phyloP scores from a whole-genome alignment of 2,888 invertebrate genomes.

The Smittia aterrima region DNA sequence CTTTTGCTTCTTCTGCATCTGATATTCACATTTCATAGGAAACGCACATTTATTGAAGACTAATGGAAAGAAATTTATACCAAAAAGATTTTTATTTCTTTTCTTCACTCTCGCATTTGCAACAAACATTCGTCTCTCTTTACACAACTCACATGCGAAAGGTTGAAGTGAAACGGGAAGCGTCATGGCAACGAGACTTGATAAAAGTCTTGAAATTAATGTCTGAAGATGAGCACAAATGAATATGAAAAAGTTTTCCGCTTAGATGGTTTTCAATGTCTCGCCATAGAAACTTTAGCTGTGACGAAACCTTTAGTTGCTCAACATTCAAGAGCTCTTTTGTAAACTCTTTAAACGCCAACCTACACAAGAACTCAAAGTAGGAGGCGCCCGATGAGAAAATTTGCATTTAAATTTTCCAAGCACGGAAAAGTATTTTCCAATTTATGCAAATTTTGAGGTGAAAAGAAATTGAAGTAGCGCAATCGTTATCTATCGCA shows the following conservation, averaged over 20 bases:
- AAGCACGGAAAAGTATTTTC: background rate
- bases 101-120: background rate
- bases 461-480: conserved; percentile 19
- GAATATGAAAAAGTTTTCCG: background rate
- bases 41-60: conserved; percentile 1
- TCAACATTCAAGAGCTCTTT: too few species aligned
- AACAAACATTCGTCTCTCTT: background rate
- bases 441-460: conserved; percentile 11
- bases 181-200: conserved; percentile 35
- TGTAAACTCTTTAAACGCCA: too few species aligned
- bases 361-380: background rate
- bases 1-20: background rate
- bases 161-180: background rate
- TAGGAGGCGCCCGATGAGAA: background rate
- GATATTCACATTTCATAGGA: background rate
- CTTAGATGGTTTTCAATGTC: background rate
- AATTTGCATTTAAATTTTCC: background rate
- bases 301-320: too few species aligned
- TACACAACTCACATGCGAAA: too few species aligned
- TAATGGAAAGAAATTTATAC: conserved; percentile 4
- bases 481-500: conserved; percentile 28
- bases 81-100: background rate
- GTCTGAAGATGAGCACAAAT: background rate
- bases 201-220: conserved; percentile 20
- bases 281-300: background rate